phyloP scores from a whole-genome alignment of 2,797 vertebrate species.

The Anableps anableps region DNA sequence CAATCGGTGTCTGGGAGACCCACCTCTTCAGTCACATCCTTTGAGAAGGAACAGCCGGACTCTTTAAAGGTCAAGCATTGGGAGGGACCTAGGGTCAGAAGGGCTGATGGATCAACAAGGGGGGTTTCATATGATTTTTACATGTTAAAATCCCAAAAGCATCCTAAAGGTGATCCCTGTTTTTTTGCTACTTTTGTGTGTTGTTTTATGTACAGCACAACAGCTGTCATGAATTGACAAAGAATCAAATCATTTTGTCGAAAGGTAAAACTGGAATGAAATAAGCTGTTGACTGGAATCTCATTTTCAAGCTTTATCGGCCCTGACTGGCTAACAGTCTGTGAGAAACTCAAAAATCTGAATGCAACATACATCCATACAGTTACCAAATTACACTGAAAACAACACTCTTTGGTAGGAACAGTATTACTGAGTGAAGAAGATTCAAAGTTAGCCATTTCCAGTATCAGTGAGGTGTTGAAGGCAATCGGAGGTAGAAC shows the following conservation, averaged over 20 bases:
- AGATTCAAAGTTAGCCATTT: not conserved
- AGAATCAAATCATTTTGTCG: slow-evolving; percentile 19
- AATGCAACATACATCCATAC: not conserved
- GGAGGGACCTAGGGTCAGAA: slow-evolving; percentile 85
- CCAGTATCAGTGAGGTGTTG: not conserved
- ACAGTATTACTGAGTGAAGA: not conserved
- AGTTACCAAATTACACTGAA: not conserved
- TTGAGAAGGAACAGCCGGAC: slow-evolving; percentile 94
- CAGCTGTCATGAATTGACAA: too few species aligned
- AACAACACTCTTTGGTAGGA: not conserved
- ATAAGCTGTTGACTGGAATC: not conserved
- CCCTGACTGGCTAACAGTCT: not conserved
- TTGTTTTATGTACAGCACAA: not conserved
- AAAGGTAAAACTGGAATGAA: not conserved
- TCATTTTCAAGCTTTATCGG: not conserved
- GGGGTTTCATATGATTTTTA: slow-evolving; percentile 70
- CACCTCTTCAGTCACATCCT: slow-evolving; percentile 89
- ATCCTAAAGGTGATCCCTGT: slow-evolving; percentile 41
- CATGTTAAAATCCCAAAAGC: slow-evolving; percentile 48
- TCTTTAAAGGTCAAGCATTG: slow-evolving; percentile 91
- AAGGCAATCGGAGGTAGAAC: not conserved
- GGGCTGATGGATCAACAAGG: slow-evolving; percentile 88
- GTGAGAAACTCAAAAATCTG: not conserved
- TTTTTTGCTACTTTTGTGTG: not conserved
- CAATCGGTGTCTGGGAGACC: slow-evolving; percentile 92